phyloP scores from a whole-genome alignment of 92 coral and sea anemone species.

The Phenganax stokvisi region DNA sequence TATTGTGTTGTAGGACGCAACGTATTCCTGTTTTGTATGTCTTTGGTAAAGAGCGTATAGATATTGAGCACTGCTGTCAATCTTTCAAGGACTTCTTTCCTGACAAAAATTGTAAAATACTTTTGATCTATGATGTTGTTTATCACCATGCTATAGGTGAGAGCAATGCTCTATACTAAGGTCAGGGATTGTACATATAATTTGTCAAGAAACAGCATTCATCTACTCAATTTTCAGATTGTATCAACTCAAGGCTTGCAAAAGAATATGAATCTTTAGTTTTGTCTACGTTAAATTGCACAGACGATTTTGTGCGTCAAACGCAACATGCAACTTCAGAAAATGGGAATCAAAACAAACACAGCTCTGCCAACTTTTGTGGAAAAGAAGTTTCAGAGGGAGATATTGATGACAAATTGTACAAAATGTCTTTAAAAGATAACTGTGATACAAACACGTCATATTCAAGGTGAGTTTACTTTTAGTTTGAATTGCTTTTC shows the following conservation, averaged over 20 bases:
- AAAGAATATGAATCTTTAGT: constrained; percentile 14
- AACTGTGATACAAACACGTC: not conserved
- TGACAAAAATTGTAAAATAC: constrained; percentile 47
- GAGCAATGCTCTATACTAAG: not conserved
- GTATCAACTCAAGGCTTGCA: constrained; percentile 14
- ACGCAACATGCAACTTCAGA: not conserved
- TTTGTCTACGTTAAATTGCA: not conserved
- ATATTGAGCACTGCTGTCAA: constrained; percentile 50
- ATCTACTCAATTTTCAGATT: constrained; percentile 14
- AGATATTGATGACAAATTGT: not conserved
- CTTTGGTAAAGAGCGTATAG: constrained; percentile 75
- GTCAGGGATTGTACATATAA: not conserved
- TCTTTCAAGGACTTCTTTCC: constrained; percentile 53
- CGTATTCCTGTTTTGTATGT: constrained; percentile 72
- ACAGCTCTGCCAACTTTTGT: not conserved
- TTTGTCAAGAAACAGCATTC: not conserved
- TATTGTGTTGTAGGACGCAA: constrained; percentile 50
- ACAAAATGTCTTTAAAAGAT: not conserved
- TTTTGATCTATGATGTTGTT: constrained; percentile 77
- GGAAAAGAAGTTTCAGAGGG: not conserved
- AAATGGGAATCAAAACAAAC: not conserved
- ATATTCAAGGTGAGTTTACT: constrained; percentile 11
- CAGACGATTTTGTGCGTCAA: not conserved
- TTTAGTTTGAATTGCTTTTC: not conserved
- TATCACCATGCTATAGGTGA: constrained; percentile 74